These are phyloP conservation scores for Apis cerana DNA, from an alignment of 1,140 invertebrate species.

Conservation along the genomic window DNA sequence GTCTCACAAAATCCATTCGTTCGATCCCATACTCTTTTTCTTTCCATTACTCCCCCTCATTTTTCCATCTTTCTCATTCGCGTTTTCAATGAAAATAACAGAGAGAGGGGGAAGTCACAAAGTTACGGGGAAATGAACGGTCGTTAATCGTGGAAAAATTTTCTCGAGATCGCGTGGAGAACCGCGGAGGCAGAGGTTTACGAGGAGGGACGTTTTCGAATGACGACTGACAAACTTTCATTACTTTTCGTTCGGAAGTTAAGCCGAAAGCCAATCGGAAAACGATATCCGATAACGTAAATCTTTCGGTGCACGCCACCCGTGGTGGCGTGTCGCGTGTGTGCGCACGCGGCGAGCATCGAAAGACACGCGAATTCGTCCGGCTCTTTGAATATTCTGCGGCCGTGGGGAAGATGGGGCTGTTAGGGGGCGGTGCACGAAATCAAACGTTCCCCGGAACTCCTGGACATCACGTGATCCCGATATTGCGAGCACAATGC, in stretches of 20 bases:
- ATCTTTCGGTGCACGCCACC: conserved; percentile 56
- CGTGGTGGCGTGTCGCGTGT: conserved; percentile 34
- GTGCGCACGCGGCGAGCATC: conserved; percentile 42
- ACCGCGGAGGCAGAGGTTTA: background rate
- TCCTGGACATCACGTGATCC: conserved; percentile 40
- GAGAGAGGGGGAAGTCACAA: too few species aligned
- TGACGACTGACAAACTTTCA: conserved; percentile 65
- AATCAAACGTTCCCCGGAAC: conserved; percentile 44
- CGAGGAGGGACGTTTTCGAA: background rate
- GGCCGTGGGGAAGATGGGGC: conserved; percentile 34
- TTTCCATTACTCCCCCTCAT: too few species aligned
- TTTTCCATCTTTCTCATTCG: background rate
- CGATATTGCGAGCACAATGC: conserved; percentile 31
- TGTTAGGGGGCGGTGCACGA: conserved; percentile 29
- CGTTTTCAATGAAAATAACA: background rate
- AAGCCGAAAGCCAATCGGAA: conserved; percentile 70
- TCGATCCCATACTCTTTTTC: too few species aligned
- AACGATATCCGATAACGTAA: conserved; percentile 76
- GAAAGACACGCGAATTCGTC: conserved; percentile 56
- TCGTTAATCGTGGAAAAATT: background rate
- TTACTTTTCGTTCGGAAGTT: conserved; percentile 68
- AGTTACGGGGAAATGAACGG: background rate
- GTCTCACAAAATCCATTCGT: too few species aligned
- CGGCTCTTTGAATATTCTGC: conserved; percentile 47
- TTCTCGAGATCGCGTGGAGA: conserved; percentile 3